Percentiles rank a stretch among this genome's conserved stretches.
Conservation (phyloP, 2,888 invertebrate genomes). For the Eulithis testata region DNA sequence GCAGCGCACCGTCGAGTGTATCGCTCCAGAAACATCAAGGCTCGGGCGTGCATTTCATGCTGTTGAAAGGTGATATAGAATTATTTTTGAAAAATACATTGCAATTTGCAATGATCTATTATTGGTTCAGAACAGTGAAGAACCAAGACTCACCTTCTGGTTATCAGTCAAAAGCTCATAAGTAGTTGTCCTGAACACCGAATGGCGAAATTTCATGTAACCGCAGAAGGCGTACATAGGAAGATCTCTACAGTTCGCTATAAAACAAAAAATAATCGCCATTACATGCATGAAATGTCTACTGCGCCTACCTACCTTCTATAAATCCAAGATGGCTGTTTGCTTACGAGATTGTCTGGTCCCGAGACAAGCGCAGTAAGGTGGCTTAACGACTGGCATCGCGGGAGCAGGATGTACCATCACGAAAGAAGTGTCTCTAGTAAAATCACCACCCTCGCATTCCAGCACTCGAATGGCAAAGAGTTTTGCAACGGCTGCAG, state of each 20-base stretch:
- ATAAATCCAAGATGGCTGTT: background rate
- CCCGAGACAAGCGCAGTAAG: constrained; percentile 64
- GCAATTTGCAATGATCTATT: too few species aligned
- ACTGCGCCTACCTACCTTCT: background rate
- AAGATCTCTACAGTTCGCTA: constrained; percentile 79
- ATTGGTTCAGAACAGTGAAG: background rate
- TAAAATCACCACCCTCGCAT: constrained; percentile 86
- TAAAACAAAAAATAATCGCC: constrained; percentile 33
- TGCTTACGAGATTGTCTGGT: constrained; percentile 58
- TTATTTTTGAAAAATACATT: background rate
- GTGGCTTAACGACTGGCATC: constrained; percentile 45
- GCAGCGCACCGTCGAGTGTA: constrained; percentile 83
- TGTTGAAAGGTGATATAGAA: constrained; percentile 34
- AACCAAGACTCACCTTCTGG: constrained; percentile 74
- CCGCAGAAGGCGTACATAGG: constrained; percentile 87
- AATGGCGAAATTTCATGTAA: constrained; percentile 84
- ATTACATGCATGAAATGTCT: background rate
- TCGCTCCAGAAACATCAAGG: constrained; percentile 83
- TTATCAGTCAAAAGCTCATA: constrained; percentile 86
- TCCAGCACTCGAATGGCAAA: constrained; percentile 85
- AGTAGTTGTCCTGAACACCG: constrained; percentile 84
- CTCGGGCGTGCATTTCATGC: constrained; percentile 85
- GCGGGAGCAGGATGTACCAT: constrained; percentile 60
- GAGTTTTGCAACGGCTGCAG: constrained; percentile 83
- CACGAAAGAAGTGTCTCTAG: constrained; percentile 63